Percentiles rank a stretch among this genome's conserved stretches.
Conservation (phyloP, 2,113 vertebrate species). For the Trichomycterus rosablanca region DNA sequence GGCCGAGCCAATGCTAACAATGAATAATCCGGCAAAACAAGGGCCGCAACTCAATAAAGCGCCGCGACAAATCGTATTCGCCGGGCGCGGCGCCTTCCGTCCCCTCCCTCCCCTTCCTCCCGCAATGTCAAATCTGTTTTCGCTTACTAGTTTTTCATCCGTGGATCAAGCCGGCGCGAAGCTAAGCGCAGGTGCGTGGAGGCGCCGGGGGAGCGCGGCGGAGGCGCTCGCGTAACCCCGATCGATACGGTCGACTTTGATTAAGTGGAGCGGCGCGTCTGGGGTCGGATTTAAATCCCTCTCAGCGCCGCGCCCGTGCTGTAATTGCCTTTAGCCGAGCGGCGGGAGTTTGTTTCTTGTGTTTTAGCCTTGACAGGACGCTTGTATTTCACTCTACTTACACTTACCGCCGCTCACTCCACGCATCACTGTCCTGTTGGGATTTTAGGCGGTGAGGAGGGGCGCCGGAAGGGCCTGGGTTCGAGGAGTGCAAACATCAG, state of each 20-base stretch:
- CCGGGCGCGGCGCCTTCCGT: slow-evolving; percentile 14
- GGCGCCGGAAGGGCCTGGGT: too few relatives aligned
- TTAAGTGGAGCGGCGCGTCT: slow-evolving; percentile 40
- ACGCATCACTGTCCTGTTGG: too few relatives aligned
- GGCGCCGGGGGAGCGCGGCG: slow-evolving; percentile 18
- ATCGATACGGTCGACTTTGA: slow-evolving; percentile 44
- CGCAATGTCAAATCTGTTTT: slow-evolving; percentile 38
- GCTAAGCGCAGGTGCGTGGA: slow-evolving; percentile 31
- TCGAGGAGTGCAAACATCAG: too few relatives aligned
- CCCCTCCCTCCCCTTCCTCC: not conserved
- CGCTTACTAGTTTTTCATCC: slow-evolving; percentile 22
- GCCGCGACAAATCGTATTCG: slow-evolving; percentile 32
- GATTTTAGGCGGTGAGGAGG: too few relatives aligned
- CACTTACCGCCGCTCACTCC: slow-evolving; percentile 7
- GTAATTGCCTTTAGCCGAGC: slow-evolving; percentile 34
- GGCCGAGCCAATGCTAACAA: slow-evolving; percentile 12
- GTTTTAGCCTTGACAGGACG: slow-evolving; percentile 22
- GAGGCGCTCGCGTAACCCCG: slow-evolving; percentile 21
- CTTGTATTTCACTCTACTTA: slow-evolving; percentile 11
- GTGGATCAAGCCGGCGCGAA: slow-evolving; percentile 18
- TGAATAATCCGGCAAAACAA: slow-evolving; percentile 39
- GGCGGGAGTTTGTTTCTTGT: slow-evolving; percentile 23
- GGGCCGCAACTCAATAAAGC: slow-evolving; percentile 36
- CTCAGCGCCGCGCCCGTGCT: slow-evolving; percentile 25
- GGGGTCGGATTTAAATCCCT: slow-evolving; percentile 41